Base-by-base conservation (phyloP, 1,140 invertebrate genomes). In the Drosophila lowei region DNA sequence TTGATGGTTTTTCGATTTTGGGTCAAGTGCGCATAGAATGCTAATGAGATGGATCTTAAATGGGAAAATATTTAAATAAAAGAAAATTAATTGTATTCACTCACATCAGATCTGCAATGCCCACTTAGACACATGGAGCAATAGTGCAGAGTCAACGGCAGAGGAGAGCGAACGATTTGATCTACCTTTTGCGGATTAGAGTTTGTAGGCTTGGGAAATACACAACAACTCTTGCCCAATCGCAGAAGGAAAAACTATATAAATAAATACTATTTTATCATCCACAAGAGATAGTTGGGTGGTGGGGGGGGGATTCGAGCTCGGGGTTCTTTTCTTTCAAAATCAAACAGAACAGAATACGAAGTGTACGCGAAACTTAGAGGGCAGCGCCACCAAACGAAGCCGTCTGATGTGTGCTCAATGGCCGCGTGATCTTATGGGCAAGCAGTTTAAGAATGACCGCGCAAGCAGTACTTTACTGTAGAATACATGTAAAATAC, bases 131-230 rank as follows among this genome's bases (percentile, higher is more conserved):
- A 59, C 53, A 84, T 74, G 79, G 80, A 74, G 15, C 77, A 8
- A 55, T 81, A 88, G 61, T 86, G 72, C 80, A 85, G 83, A 23
- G 83, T 88, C 83, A 88, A 90, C 89, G 89, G 89, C 70, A 71
- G 21, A 63, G 16, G 48, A 68, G 75, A 79, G 62, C 55, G 84
- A 90, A 90, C 89, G 89, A 90, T 86, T 90, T 70, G 3, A 73
- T 90, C 89, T 90, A 80, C 89, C 89, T 90, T 88, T 49, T 71
- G 81, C 89, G 55, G 89, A 90, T 90, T 90, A 90, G 89, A 90
- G 84, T 76, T 54, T 61, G 59, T 54, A 70, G 64, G 78, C 83
- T 77, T 56, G 18, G 52, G 34, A 54, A 64, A 65, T 55, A 59
- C 65, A 55, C 68, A 72, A 62, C 58, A 73, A 79, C 89, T 76